Evolutionary conservation across 2,797 vertebrate genomes (phyloP), one percentile per base, ranked within the genome.

Genomic region (Xenentodon cancila): DNA sequence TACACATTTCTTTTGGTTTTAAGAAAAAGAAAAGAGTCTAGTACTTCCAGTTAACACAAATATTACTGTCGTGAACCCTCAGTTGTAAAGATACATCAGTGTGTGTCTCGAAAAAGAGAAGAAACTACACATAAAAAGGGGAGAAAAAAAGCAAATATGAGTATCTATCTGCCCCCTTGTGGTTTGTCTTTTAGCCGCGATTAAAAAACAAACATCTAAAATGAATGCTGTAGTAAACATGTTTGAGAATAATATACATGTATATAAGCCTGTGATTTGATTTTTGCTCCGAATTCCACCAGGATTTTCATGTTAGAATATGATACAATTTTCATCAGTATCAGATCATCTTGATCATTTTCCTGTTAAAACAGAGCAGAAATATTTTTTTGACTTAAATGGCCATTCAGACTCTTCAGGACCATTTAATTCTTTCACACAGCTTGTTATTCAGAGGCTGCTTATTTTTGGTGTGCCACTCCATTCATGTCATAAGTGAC

Each of bases 81-180:
- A 34, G 21, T 9, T 18, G n/a, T 76, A 16, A 58, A 68, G 64
- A 84, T 77, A 44, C 45, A 68, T 57, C 44, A 9, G 58, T 75
- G 25, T 61, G 45, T 49, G 49, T 73, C 62, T 73, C 6, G 30
- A 64, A 69, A 79, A 64, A 50, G 70, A 75, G 59, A 63, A 62
- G 51, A 54, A 61, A 68, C 47, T 46, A 27, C 20, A 42, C 37
- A 3, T 18, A 40, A 19, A 22, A 71, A 25, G 46, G 59, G 27
- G 62, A 62, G 40, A 56, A 56, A 56, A 56, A n/a, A 27, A 61
- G 42, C 6, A 20, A 63, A 62, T 7, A 32, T 42, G 64, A 71
- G 73, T 64, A 34, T 69, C 57, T 64, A 67, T 80, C 81, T 88
- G 90, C 87, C 91, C 88, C 84, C 90, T 89, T 81, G 88, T 91